Evolutionary conservation across 1,140 invertebrate genomes (phyloP).

Genomic region (Drosophila oshimai): DNA sequence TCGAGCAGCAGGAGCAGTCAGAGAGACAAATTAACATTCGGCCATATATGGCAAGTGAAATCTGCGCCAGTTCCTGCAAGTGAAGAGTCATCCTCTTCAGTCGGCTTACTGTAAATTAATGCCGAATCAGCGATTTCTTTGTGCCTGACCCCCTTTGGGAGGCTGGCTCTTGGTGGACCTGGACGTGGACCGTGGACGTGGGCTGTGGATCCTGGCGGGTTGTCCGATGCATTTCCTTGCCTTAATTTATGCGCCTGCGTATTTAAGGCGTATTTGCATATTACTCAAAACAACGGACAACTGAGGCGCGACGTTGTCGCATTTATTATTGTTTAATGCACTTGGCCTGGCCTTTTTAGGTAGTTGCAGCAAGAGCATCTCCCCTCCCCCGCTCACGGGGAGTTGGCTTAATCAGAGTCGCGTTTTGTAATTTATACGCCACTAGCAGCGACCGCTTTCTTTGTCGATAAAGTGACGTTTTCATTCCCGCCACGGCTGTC

Average conservation of each 20-base stretch:
- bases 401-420: constrained; percentile 60
- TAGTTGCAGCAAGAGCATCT: constrained; percentile 26
- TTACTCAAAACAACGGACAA: constrained; percentile 70
- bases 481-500: constrained; percentile 53
- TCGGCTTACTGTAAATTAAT: constrained; percentile 73
- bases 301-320: constrained; percentile 64
- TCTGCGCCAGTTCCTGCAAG: constrained; percentile 36
- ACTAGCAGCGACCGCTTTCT: constrained; percentile 64
- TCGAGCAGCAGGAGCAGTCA: constrained; percentile 33
- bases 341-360: constrained; percentile 72
- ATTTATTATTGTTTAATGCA: constrained; percentile 77
- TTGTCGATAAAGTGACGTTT: constrained; percentile 73
- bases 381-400: constrained; percentile 4
- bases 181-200: constrained; percentile 23
- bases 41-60: constrained; percentile 70
- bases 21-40: constrained; percentile 54
- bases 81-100: constrained; percentile 53
- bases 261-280: constrained; percentile 76
- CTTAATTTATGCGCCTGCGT: constrained; percentile 68
- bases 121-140: constrained; percentile 62
- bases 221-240: constrained; percentile 62
- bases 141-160: constrained; percentile 51
- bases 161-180: constrained; percentile 17
- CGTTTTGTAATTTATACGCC: constrained; percentile 66
- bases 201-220: constrained; percentile 39